Conservation (phyloP, 2,797 vertebrate genomes). For the Cichlasoma orientale region DNA sequence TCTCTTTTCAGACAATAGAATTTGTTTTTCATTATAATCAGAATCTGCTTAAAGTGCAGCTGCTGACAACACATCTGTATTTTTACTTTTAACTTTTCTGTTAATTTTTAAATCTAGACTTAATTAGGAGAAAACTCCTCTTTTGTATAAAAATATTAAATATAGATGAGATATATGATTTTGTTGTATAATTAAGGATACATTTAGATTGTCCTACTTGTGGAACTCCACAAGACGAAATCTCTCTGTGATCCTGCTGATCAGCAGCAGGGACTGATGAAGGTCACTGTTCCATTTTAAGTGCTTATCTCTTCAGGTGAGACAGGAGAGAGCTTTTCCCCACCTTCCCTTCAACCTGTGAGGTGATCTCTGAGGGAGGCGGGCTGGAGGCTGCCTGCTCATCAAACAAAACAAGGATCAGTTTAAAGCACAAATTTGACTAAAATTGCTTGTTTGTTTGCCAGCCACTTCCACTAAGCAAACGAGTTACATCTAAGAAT, state of each 20-base stretch:
- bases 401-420: slow-evolving; percentile 6
- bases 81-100: no score
- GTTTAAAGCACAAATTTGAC: not conserved
- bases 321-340: slow-evolving; percentile 95
- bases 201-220: no score
- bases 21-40: no score
- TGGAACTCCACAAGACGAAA: not conserved
- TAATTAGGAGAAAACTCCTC: no score
- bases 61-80: no score
- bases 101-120: no score
- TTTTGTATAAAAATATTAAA: no score
- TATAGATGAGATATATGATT: no score
- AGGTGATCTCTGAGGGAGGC: slow-evolving; percentile 95
- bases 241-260: not conserved
- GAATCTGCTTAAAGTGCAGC: no score
- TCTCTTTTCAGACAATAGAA: no score
- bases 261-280: not conserved
- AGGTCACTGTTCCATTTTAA: not conserved
- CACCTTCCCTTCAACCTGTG: slow-evolving; percentile 94
- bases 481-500: not conserved
- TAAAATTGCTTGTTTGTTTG: not conserved
- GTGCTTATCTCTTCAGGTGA: slow-evolving; percentile 80
- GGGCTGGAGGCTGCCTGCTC: slow-evolving; percentile 83
- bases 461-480: not conserved
- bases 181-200: no score